phyloP scores from a whole-genome alignment of 1,140 invertebrate genomes.

The Eubasilissa regina region DNA sequence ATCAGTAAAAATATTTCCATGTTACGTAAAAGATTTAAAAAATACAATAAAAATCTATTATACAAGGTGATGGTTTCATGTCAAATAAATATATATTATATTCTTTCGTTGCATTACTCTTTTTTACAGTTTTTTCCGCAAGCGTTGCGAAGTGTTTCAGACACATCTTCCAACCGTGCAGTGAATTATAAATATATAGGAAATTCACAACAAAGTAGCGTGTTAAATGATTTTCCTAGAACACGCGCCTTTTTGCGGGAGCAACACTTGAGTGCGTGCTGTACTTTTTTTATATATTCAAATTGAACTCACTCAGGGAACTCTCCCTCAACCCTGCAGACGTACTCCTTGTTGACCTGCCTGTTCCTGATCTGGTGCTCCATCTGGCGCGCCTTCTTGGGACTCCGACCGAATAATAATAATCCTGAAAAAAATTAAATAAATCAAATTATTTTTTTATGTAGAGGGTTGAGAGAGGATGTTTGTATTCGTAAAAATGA shows the following conservation, averaged over 20 bases:
- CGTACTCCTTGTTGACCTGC: slow-evolving; percentile 96
- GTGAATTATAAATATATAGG: neutral
- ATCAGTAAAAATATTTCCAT: too few species aligned
- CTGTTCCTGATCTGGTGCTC: slow-evolving; percentile 94
- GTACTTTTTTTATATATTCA: neutral
- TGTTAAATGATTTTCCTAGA: neutral
- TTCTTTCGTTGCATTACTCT: too few species aligned
- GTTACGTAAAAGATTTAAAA: too few species aligned
- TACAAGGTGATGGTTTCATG: too few species aligned
- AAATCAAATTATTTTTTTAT: neutral
- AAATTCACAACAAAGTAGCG: neutral
- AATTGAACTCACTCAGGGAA: slow-evolving; percentile 92
- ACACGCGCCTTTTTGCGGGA: neutral
- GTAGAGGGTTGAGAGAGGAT: neutral
- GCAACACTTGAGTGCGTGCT: too few species aligned
- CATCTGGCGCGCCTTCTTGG: slow-evolving; percentile 92
- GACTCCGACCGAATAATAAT: slow-evolving; percentile 93
- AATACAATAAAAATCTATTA: too few species aligned
- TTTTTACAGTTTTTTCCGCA: too few species aligned
- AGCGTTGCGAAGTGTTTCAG: too few species aligned
- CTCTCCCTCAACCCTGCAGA: slow-evolving; percentile 95
- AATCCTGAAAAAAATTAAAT: slow-evolving; percentile 70
- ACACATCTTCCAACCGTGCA: too few species aligned
- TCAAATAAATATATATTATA: too few species aligned
- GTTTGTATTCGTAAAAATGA: neutral